phyloP scores from a whole-genome alignment of 2,888 invertebrate species.

The Formica aserva region DNA sequence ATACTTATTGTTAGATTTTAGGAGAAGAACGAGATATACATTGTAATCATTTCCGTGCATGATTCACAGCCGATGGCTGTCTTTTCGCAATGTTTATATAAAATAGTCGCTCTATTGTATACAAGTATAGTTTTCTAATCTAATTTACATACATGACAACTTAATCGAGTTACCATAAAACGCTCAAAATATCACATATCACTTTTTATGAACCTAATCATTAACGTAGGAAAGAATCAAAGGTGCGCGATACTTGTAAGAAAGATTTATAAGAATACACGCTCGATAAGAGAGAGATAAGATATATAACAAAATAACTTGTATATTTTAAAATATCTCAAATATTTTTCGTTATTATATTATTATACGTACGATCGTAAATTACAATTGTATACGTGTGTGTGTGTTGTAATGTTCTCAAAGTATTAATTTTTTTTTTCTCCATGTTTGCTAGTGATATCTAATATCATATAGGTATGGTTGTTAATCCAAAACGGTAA shows the following conservation, averaged over 20 bases:
- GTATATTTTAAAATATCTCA: slow-evolving; percentile 35
- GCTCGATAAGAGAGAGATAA: slow-evolving; percentile 17
- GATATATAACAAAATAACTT: slow-evolving; percentile 25
- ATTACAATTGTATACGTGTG: neutral
- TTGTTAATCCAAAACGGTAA: slow-evolving; percentile 23
- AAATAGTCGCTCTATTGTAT: slow-evolving; percentile 37
- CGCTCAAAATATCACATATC: slow-evolving; percentile 24
- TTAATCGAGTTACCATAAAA: slow-evolving; percentile 19
- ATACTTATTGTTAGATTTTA: slow-evolving; percentile 22
- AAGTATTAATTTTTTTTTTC: slow-evolving; percentile 22
- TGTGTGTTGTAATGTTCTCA: slow-evolving; percentile 8
- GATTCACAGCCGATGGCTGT: neutral
- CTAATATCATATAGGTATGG: neutral
- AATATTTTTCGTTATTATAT: slow-evolving; percentile 26
- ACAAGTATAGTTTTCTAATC: slow-evolving; percentile 20
- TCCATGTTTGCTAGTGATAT: neutral
- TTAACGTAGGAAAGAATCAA: slow-evolving; percentile 13
- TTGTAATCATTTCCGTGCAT: neutral
- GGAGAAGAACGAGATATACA: slow-evolving; percentile 6
- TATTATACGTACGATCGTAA: slow-evolving; percentile 15
- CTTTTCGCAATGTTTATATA: slow-evolving; percentile 13
- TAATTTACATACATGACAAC: slow-evolving; percentile 22
- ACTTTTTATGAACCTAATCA: neutral
- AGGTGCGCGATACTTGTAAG: neutral
- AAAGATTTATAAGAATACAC: slow-evolving; percentile 24